Evolutionary conservation across 2,797 vertebrate species (phyloP), one percentile per base, ranked within the genome.

Genomic region (Sebastolobus alascanus): DNA sequence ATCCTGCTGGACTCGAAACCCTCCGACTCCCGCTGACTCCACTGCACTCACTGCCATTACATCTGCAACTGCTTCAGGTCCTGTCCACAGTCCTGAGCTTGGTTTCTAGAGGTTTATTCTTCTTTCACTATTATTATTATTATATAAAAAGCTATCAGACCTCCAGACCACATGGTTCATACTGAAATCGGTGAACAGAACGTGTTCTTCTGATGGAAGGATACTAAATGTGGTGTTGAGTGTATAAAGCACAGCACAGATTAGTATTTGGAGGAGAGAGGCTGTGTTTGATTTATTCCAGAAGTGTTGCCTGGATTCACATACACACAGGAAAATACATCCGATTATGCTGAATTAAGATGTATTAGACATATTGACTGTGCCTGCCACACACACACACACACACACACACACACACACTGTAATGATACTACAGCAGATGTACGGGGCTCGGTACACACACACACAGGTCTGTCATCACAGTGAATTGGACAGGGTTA

Each of bases 1-100:
- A 73, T 92, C 86, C 75, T 79, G 54, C 70, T 73, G 67, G 68
- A 73, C 29, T 20, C 13, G 25, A 35, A 12, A 37, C 50, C 8
- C 40, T 54, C 3, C 22, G 8, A 43, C 25, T 40, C 56, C 52
- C 0, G 18, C 2, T 64, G 29, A 29, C 59, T 67, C 22, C 7
- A 16, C 71, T 65, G 16, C 27, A 7, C 33, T 18, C 50, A 52
- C 33, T 13, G 35, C 20, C 18, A 35, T 29, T 13, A 46, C 43
- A 46, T 46, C 43, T 46, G 43, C 25, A 54, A 37, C 16, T 61
- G 52, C 22, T 54, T 50, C 18, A 52, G 18, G 8, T 52, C 50
- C 50, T 52, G 43, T 46, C 43, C 43, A 46, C 27, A 46, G 56
- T 38, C 61, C 14, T 13, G 33, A 63, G 60, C 56, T 37, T 38